A percentile compares a stretch with the other conserved stretches of the same genome.
Conservation (phyloP, 2,888 invertebrate species). For the Petrolisthes cinctipes region DNA sequence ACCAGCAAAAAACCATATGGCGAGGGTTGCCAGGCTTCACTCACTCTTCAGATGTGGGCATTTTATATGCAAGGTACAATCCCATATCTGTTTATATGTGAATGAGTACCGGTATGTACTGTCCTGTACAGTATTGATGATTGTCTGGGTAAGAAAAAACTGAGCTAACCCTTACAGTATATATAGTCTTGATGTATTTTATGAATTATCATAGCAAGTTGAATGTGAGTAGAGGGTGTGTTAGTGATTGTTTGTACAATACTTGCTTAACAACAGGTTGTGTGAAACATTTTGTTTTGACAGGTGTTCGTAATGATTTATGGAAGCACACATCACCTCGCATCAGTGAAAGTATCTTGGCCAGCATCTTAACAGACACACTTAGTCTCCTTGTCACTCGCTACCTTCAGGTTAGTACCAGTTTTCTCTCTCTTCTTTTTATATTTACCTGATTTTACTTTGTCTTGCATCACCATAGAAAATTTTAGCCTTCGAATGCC, state of each 20-base stretch:
- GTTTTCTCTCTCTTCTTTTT: background rate
- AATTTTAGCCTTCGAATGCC: too few species aligned
- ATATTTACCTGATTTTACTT: background rate
- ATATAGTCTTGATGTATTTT: too few species aligned
- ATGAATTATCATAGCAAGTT: too few species aligned
- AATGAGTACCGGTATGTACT: too few species aligned
- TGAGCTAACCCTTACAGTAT: background rate
- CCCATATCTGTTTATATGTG: too few species aligned
- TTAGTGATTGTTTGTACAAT: too few species aligned
- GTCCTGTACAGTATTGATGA: too few species aligned
- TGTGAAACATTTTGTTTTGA: background rate
- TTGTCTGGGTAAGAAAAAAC: background rate
- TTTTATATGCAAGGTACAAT: slow-evolving; percentile 63
- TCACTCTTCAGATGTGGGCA: slow-evolving; percentile 61
- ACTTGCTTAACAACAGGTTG: too few species aligned
- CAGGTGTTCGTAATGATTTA: slow-evolving; percentile 63
- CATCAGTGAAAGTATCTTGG: slow-evolving; percentile 57
- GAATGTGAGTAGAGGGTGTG: too few species aligned
- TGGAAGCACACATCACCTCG: slow-evolving; percentile 61
- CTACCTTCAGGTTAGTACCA: slow-evolving; percentile 42
- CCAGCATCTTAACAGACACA: slow-evolving; percentile 62
- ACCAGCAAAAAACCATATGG: slow-evolving; percentile 35
- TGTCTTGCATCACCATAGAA: background rate
- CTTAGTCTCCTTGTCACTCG: slow-evolving; percentile 61
- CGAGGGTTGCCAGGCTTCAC: slow-evolving; percentile 45